These are phyloP conservation scores for Sinella curviseta DNA, from an alignment of 1,140 invertebrate genomes.

Conservation along the genomic window DNA sequence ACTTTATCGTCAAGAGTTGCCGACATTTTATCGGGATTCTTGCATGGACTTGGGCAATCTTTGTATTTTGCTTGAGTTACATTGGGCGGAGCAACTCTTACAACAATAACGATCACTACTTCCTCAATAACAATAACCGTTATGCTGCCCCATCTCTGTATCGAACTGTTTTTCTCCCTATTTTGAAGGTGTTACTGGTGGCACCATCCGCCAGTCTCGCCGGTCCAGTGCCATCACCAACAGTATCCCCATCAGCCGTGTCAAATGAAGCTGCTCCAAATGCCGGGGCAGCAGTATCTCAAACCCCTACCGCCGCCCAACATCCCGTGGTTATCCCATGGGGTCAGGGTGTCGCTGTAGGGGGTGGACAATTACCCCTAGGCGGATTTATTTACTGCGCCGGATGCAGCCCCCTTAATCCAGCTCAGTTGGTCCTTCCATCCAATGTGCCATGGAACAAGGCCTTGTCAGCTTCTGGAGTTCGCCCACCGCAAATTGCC, in stretches of 20 bases:
- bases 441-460: neutral
- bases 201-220: neutral
- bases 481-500: neutral
- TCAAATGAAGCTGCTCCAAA: neutral
- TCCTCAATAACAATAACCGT: slow-evolving; percentile 28
- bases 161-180: slow-evolving; percentile 38
- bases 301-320: neutral
- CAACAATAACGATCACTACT: slow-evolving; percentile 33
- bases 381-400: slow-evolving; percentile 14
- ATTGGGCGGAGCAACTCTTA: slow-evolving; percentile 28
- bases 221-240: neutral
- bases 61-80: slow-evolving; percentile 36
- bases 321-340: neutral
- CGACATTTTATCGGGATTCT: slow-evolving; percentile 39
- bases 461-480: neutral
- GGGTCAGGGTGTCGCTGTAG: neutral
- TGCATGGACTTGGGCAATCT: slow-evolving; percentile 46
- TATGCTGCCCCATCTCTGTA: slow-evolving; percentile 25
- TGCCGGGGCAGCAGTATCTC: neutral
- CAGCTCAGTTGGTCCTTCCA: neutral
- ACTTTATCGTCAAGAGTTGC: slow-evolving; percentile 15
- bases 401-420: neutral
- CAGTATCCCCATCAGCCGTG: neutral
- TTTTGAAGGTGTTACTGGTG: slow-evolving; percentile 41
- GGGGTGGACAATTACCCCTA: neutral